Conservation (phyloP, 2,888 invertebrate genomes). For the Steinernema scapterisci region DNA sequence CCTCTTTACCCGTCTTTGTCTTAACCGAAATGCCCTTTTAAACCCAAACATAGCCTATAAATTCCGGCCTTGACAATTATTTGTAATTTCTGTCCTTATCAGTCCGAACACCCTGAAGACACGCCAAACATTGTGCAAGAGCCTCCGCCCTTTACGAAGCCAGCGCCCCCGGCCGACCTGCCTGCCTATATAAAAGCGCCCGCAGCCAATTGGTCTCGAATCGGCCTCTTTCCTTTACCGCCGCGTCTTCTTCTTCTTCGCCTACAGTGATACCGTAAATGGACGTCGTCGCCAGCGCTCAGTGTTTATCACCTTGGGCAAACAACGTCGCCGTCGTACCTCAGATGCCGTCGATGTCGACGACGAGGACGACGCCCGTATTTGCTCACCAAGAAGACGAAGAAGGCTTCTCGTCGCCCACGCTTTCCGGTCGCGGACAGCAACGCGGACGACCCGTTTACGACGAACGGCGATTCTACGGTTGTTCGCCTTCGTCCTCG, state of each 20-base stretch:
- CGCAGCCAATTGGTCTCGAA: neutral
- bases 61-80: no score
- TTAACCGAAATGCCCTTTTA: no score
- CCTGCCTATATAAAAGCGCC: no score
- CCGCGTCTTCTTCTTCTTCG: neutral
- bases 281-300: constrained; percentile 25
- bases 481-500: neutral
- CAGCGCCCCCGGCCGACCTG: no score
- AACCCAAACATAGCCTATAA: no score
- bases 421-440: constrained; percentile 23
- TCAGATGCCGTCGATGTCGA: neutral
- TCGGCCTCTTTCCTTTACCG: neutral
- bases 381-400: constrained; percentile 16
- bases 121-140: no score
- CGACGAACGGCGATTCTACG: constrained; percentile 3
- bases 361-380: neutral
- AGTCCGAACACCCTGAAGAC: no score
- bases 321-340: constrained; percentile 16
- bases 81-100: no score
- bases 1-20: no score
- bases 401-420: constrained; percentile 26
- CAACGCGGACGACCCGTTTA: constrained; percentile 7
- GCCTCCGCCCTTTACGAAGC: no score
- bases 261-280: constrained; percentile 18
- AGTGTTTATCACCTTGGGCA: constrained; percentile 31